Evolutionary conservation across 1,140 invertebrate genomes (phyloP).

Genomic region (Macrobrachium nipponense): DNA sequence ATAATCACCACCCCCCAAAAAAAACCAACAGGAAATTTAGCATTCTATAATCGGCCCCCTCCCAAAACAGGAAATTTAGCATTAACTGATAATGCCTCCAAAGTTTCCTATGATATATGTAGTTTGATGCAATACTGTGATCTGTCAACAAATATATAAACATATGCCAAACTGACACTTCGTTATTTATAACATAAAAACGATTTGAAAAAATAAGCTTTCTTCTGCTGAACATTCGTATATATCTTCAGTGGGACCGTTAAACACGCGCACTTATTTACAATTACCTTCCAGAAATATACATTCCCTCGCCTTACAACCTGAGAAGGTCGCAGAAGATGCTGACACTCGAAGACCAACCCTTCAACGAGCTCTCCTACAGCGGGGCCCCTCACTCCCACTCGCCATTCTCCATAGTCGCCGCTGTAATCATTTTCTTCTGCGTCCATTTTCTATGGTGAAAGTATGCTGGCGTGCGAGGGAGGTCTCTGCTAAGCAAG

Average conservation of each 20-base stretch:
- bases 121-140: too few relatives aligned
- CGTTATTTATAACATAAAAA: not conserved
- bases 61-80: too few relatives aligned
- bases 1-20: too few relatives aligned
- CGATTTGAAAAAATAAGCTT: not conserved
- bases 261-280: not conserved
- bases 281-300: conserved; percentile 15
- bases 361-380: conserved; percentile 36
- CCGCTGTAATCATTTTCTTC: conserved; percentile 31
- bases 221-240: too few relatives aligned
- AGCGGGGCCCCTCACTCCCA: not conserved
- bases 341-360: conserved; percentile 19
- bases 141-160: too few relatives aligned
- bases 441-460: conserved; percentile 44
- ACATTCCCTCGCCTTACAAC: not conserved
- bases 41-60: too few relatives aligned
- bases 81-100: too few relatives aligned
- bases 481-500: conserved; percentile 5
- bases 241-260: not conserved
- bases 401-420: conserved; percentile 9
- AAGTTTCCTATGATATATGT: too few relatives aligned
- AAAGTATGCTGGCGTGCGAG: conserved; percentile 11
- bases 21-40: too few relatives aligned
- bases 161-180: too few relatives aligned
- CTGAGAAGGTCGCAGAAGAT: conserved; percentile 19